Evolutionary conservation across 2,888 invertebrate genomes (phyloP), one percentile per base, ranked within the genome.

Genomic region (Panzeria rudis): DNA sequence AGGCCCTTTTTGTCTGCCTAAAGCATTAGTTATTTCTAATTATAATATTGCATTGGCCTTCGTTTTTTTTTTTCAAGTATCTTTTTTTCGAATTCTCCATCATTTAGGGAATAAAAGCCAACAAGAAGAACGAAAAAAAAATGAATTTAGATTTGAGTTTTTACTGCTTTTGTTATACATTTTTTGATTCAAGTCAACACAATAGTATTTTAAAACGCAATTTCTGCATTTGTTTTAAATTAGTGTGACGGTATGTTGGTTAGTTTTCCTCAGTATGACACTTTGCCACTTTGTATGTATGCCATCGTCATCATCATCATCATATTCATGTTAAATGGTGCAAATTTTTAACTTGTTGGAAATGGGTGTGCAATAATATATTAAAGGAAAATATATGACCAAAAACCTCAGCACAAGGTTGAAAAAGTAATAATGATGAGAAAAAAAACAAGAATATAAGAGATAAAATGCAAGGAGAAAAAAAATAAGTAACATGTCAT

Each of bases 161-260:
- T 47, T 73, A 52, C 2, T n/a, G 38, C 73, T 62, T 73, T 52
- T 62, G 50, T 52, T 61, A 5, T 41, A 41, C 13, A 9, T 35
- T 25, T 17, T 41, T 29, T 59, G n/a, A 20, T 41, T 29, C 6
- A 64, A 41, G 4, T 44, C 47, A 23, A 66, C 32, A 62, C 38
- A 41, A 52, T 20, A 73, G 38, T 66, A 29, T 59, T 77, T 54
- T 76, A 76, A 50, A 81, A 72, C 72, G 80, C 77, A 81, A 84
- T 84, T 76, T 77, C 72, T 81, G 68, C 66, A 77, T 77, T 71
- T 81, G 72, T 25, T 81, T 68, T 38, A 35, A 72, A 68, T 77
- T 50, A 76, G 80, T 80, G 50, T 71, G 78, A 29, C 25, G 73
- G 35, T 66, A 73, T 47, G 52, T 61, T 29, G 29, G 29, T 29